Base-by-base conservation (phyloP, 2,888 invertebrate genomes). In the Oxystoma pomonae region DNA sequence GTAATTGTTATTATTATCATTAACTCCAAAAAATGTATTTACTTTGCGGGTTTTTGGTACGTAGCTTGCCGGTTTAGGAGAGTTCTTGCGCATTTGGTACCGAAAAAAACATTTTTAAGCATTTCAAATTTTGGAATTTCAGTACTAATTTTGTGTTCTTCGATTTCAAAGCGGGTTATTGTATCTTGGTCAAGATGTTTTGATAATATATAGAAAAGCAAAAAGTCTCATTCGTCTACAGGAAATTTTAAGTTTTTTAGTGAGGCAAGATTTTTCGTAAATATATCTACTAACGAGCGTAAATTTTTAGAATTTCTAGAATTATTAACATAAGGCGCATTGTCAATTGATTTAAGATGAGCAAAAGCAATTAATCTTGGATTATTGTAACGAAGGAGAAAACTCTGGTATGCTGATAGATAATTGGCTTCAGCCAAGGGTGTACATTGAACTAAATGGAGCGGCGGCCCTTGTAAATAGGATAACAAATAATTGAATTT, bases 161-260 rank as follows among this genome's bases (percentile, higher is more conserved):
- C 50, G 12, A 50, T 50, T 50, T 50, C 50, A 50, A 50, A n/a
- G n/a, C n/a, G n/a, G n/a, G n/a, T n/a, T n/a, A n/a, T n/a, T n/a
- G n/a, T n/a, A n/a, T n/a, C n/a, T n/a, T 50, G 50, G 50, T 50
- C 50, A n/a, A 50, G 50, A 50, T 50, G 50, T 50, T 50, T 50
- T 9, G n/a, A 50, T 50, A 50, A 50, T n/a, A 50, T 50, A 50
- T 50, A 12, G n/a, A 50, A 50, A 12, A 50, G 9, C n/a, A 50
- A 50, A 50, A 9, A 50, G n/a, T 50, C 50, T n/a, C 50, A 50
- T 50, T 50, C n/a, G 50, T n/a, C 9, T 50, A 12, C 50, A 50
- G 50, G 50, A 50, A 50, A 50, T 12, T 9, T n/a, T 50, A 50
- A n/a, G n/a, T 50, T 50, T 50, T 50, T 50, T n/a, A 50, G 50